A percentile compares a stretch with the other conserved stretches of the same genome.
Evolutionary conservation across 1,140 invertebrate species (phyloP).

Genomic region (Choristoneura fumiferana): DNA sequence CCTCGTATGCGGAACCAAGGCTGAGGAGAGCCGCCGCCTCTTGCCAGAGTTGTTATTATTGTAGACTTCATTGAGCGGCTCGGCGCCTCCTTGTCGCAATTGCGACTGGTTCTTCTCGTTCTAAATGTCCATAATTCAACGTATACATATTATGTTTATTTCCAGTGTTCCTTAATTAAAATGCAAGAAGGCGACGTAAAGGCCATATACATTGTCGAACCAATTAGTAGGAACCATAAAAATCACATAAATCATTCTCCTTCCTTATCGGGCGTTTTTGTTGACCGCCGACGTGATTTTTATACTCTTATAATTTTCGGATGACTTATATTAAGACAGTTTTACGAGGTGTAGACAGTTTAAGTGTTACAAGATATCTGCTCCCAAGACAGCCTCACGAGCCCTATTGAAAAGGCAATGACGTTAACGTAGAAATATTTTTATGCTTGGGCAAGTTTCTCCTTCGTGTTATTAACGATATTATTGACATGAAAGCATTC

Average conservation of each 20-base stretch:
- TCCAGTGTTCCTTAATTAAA: constrained; percentile 61
- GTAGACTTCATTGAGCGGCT: constrained; percentile 60
- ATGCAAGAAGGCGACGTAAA: constrained; percentile 53
- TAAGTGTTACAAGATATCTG: constrained; percentile 35
- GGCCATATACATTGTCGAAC: constrained; percentile 59
- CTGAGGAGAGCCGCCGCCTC: constrained; percentile 9
- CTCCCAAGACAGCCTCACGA: constrained; percentile 23
- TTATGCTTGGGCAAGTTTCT: constrained; percentile 4
- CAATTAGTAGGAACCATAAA: constrained; percentile 63
- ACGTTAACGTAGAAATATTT: not conserved
- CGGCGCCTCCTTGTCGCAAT: constrained; percentile 65
- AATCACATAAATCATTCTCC: constrained; percentile 55
- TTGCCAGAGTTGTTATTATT: constrained; percentile 68
- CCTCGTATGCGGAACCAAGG: too few species aligned
- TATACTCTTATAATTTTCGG: constrained; percentile 47
- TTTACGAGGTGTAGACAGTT: constrained; percentile 63
- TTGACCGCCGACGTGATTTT: constrained; percentile 40
- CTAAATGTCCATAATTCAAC: constrained; percentile 62
- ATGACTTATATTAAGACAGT: constrained; percentile 48
- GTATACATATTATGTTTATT: constrained; percentile 56
- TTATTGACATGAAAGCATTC: constrained; percentile 50
- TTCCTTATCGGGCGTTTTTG: constrained; percentile 54
- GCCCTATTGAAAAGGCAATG: not conserved
- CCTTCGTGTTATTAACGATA: constrained; percentile 23
- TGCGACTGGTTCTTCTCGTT: constrained; percentile 70